Conservation (phyloP, 2,797 vertebrate genomes). For the Poecilia wingei region DNA sequence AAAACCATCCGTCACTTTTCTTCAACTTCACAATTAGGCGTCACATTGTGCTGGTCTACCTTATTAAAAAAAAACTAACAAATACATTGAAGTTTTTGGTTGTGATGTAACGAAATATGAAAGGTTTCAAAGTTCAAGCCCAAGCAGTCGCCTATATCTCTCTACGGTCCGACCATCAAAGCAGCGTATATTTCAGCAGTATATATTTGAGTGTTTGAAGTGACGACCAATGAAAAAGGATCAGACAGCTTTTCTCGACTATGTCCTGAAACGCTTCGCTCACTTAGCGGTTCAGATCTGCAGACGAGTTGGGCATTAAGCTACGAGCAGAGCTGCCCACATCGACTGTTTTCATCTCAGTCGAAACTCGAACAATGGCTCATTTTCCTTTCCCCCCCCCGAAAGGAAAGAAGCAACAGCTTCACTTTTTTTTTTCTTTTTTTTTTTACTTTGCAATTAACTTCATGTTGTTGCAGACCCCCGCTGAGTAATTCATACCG, state of each 20-base stretch:
- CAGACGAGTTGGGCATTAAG: not conserved
- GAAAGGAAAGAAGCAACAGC: not conserved
- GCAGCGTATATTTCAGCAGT: not conserved
- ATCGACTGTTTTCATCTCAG: not conserved
- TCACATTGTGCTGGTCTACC: not conserved
- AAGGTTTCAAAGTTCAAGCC: not conserved
- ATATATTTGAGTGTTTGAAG: not conserved
- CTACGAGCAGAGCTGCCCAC: not conserved
- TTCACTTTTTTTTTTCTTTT: not conserved
- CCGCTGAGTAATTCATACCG: slow-evolving; percentile 75
- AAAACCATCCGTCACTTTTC: not conserved
- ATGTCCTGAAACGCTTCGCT: not conserved
- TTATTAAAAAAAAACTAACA: not conserved
- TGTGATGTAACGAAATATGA: not conserved
- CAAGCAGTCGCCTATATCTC: not conserved
- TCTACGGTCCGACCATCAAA: not conserved
- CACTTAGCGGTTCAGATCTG: not conserved
- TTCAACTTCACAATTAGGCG: not conserved
- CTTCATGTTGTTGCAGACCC: not conserved
- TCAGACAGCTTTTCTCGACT: not conserved
- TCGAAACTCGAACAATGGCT: not conserved
- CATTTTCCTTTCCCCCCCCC: not conserved
- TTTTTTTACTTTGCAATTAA: slow-evolving; percentile 8
- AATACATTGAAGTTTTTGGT: not conserved
- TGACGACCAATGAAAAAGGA: not conserved